Base-by-base conservation (phyloP, 2,113 vertebrate species). In the Tachysurus vachellii region DNA sequence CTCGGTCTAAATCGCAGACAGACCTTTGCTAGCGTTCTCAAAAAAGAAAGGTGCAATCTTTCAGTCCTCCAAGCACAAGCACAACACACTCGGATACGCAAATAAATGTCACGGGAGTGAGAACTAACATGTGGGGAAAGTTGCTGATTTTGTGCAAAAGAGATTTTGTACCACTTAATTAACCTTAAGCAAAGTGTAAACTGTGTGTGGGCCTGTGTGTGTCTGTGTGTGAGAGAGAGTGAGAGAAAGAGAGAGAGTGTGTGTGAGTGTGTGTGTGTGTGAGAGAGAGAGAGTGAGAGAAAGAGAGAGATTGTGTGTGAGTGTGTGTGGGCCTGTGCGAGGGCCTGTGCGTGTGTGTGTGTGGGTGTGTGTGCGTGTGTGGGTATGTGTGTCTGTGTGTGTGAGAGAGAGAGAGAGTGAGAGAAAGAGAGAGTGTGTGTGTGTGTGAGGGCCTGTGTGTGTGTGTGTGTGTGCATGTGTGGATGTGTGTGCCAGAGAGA, bases 121-220 rank as follows among this genome's bases (percentile, higher is more conserved):
- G 14, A 79, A 50, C 6, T 28, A 50, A 47, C 42, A 82, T 42
- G 21, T 66, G 59, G 62, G 62, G 6, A 83, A 83, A 80, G 56
- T 59, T 80, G 81, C 61, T 83, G 81, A 80, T 93, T 94, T 82
- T 91, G 92, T 59, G 89, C 88, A 92, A 94, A 93, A 92, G 88
- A 90, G 91, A 54, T 59, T 53, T 53, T 94, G 93, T 91, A 90
- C 91, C 80, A 84, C 91, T 88, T 85, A 83, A 68, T 88, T 93
- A 92, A 95, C 93, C 94, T 95, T 95, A 92, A 92, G 64, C 26
- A 87, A 86, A 42, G 80, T 91, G 90, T 84, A 91, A 89, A 90
- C 71, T 61, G 57, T 85, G 81, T 62, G 79, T 84, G 66, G 82
- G 62, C 75, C 26, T 5, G 1, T 56, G 36, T 42, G 70, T 44